Percentiles rank a stretch among this genome's conserved stretches.
Conservation (phyloP, 53 echinoderm and acorn worm species). For the Mesocentrotus franciscanus region DNA sequence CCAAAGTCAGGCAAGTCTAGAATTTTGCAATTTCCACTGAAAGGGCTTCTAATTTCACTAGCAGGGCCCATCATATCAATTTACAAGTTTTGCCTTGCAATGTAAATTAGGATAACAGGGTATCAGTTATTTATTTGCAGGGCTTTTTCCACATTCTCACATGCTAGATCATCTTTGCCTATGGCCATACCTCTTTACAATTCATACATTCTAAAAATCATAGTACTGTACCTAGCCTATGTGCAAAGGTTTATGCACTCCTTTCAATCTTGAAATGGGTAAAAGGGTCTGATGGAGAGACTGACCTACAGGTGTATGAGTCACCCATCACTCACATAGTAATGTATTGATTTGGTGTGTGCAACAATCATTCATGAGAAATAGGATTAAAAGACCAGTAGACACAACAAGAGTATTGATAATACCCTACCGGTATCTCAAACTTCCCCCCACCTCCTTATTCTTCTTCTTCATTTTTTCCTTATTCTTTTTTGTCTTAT, state of each 20-base stretch:
- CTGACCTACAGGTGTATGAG: constrained; percentile 7
- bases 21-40: background rate
- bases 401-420: background rate
- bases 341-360: constrained; percentile 2
- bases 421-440: too few species aligned
- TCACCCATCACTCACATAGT: constrained; percentile 31
- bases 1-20: background rate
- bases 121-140: background rate
- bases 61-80: background rate
- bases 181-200: background rate
- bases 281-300: background rate
- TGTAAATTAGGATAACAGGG: background rate
- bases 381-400: constrained; percentile 21
- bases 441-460: background rate
- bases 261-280: background rate
- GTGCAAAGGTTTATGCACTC: background rate
- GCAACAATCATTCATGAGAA: constrained; percentile 18
- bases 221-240: background rate
- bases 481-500: background rate
- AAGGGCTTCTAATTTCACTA: background rate
- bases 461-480: background rate
- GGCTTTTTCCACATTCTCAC: background rate
- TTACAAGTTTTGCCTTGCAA: background rate
- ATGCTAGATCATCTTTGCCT: background rate
- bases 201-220: too few species aligned